Evolutionary conservation across 1,140 invertebrate genomes (phyloP).

Genomic region (Myzus persicae): DNA sequence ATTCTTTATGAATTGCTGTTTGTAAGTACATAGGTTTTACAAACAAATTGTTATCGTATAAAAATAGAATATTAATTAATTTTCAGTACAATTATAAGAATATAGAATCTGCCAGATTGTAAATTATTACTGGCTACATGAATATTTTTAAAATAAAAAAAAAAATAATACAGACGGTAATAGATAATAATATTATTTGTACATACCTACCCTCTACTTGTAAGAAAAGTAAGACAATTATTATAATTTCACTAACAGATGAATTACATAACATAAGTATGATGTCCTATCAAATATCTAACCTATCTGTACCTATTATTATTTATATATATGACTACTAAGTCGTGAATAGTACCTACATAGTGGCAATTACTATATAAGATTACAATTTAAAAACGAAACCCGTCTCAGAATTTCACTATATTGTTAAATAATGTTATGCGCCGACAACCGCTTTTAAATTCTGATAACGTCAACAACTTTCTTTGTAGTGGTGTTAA

Average conservation of each 20-base stretch:
- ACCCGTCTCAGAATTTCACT: not conserved
- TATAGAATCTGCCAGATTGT: too few species aligned
- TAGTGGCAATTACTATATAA: not conserved
- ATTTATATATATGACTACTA: not conserved
- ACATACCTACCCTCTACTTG: too few species aligned
- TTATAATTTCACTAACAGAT: not conserved
- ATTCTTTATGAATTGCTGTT: not conserved
- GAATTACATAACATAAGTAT: not conserved
- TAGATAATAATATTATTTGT: too few species aligned
- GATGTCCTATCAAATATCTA: not conserved
- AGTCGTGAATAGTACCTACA: too few species aligned
- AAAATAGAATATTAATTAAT: too few species aligned
- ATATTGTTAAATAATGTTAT: not conserved
- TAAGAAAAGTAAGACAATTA: not conserved
- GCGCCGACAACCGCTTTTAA: not conserved
- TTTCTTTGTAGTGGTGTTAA: not conserved
- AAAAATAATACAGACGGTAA: too few species aligned
- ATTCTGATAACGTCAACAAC: slow-evolving; percentile 26
- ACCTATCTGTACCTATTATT: not conserved
- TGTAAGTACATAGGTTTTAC: too few species aligned
- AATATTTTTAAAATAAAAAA: too few species aligned
- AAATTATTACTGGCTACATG: too few species aligned
- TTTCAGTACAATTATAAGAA: too few species aligned
- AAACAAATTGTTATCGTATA: too few species aligned
- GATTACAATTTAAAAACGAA: slow-evolving; percentile 1